These are phyloP conservation scores for Heterohyrax brucei DNA, from an alignment of 2,797 vertebrate species.

Conservation along the genomic window DNA sequence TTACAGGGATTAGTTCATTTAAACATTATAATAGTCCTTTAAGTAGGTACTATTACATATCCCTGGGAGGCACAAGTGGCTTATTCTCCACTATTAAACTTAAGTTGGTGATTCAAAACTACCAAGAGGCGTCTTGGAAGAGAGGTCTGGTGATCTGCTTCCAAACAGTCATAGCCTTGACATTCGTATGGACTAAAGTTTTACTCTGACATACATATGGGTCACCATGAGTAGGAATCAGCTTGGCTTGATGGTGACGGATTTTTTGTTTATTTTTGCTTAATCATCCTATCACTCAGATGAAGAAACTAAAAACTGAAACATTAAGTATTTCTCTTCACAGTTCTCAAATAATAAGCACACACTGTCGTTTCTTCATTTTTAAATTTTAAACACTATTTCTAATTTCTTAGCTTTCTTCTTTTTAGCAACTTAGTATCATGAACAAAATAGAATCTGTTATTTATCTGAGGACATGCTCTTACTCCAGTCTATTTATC, in stretches of 20 bases:
- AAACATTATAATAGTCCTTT: too few species aligned
- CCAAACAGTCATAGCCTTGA: background rate
- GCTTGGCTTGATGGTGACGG: background rate
- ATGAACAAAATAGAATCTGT: slow-evolving; percentile 1
- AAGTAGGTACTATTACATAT: too few species aligned
- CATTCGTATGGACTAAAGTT: background rate
- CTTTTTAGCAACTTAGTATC: background rate
- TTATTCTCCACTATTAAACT: too few species aligned
- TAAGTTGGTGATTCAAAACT: too few species aligned
- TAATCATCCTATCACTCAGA: background rate
- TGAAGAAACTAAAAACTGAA: slow-evolving; percentile 13
- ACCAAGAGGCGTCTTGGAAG: too few species aligned
- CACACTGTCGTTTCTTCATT: slow-evolving; percentile 3
- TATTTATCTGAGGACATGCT: background rate
- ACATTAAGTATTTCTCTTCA: background rate
- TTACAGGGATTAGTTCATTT: too few species aligned
- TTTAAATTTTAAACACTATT: slow-evolving; percentile 30
- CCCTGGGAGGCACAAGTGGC: too few species aligned
- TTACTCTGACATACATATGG: background rate
- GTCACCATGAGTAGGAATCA: background rate
- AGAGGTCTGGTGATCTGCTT: too few species aligned
- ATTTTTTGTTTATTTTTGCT: background rate
- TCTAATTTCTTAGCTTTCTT: background rate
- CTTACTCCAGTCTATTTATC: slow-evolving; percentile 20
- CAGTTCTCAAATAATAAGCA: slow-evolving; percentile 15